A percentile compares a stretch with the other conserved stretches of the same genome.
Conservation (phyloP, 2,113 vertebrate genomes). For the Heterotis niloticus region DNA sequence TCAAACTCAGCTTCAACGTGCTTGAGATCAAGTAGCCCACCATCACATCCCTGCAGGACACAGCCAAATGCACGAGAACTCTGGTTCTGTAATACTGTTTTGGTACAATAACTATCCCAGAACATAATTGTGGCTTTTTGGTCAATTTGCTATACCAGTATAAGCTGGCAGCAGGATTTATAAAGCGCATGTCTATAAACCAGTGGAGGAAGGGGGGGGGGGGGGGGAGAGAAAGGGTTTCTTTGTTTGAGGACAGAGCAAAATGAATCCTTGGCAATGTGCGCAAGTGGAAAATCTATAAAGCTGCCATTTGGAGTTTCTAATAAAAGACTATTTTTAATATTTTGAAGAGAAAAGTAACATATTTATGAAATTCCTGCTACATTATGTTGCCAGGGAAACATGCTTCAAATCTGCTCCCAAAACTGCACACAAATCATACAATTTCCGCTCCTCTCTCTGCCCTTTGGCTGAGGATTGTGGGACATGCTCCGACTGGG, state of each 20-base stretch:
- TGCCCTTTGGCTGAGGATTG: slow-evolving; percentile 69
- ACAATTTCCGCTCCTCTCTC: slow-evolving; percentile 73
- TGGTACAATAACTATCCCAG: slow-evolving; percentile 53
- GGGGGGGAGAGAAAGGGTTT: slow-evolving; percentile 35
- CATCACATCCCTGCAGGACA: neutral
- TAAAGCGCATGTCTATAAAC: slow-evolving; percentile 49
- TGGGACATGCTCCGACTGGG: slow-evolving; percentile 62
- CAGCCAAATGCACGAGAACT: slow-evolving; percentile 35
- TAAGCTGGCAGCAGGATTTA: slow-evolving; percentile 56
- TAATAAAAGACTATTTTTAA: slow-evolving; percentile 64
- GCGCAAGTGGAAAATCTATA: slow-evolving; percentile 59
- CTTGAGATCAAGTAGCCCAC: neutral
- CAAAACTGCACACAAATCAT: slow-evolving; percentile 45
- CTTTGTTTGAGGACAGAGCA: slow-evolving; percentile 49
- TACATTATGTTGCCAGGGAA: slow-evolving; percentile 48
- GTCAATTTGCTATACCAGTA: slow-evolving; percentile 57
- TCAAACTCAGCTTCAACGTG: neutral
- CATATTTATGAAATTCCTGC: slow-evolving; percentile 68
- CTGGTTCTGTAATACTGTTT: slow-evolving; percentile 46
- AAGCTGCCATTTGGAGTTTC: slow-evolving; percentile 66
- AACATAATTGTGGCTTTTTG: slow-evolving; percentile 55
- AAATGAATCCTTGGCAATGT: slow-evolving; percentile 46
- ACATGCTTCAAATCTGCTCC: slow-evolving; percentile 1
- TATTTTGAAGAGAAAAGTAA: slow-evolving; percentile 68
- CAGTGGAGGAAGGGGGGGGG: slow-evolving; percentile 25